Evolutionary conservation across 2,888 invertebrate species (phyloP).

Genomic region (Watsonalla binaria): DNA sequence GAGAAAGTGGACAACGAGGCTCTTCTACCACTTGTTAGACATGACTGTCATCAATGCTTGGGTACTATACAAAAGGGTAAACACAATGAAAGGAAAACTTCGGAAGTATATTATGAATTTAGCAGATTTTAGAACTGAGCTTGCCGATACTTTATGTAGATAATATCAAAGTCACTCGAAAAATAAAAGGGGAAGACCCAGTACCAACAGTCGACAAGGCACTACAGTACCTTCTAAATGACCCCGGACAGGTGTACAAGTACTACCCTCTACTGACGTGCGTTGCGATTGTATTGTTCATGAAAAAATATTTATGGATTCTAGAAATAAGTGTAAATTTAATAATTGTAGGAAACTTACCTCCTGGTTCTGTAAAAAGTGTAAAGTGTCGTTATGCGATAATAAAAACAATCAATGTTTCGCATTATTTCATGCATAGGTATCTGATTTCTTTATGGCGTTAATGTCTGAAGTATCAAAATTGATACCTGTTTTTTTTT

Average conservation of each 20-base stretch:
- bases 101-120: constrained; percentile 30
- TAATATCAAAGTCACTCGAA: constrained; percentile 28
- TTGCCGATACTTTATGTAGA: constrained; percentile 29
- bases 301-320: constrained; percentile 30
- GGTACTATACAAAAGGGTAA: constrained; percentile 34
- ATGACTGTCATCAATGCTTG: constrained; percentile 37
- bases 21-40: constrained; percentile 33
- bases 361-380: constrained; percentile 30
- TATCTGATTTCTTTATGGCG: constrained; percentile 21
- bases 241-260: constrained; percentile 28
- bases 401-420: constrained; percentile 36
- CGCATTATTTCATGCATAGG: constrained; percentile 29
- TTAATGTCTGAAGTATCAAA: constrained; percentile 33
- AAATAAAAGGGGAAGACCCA: constrained; percentile 33
- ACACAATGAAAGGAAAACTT: constrained; percentile 26
- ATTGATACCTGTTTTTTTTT: constrained; percentile 29
- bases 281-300: constrained; percentile 30
- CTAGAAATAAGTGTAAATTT: constrained; percentile 30
- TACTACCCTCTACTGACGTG: constrained; percentile 27
- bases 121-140: constrained; percentile 33
- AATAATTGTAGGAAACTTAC: constrained; percentile 31
- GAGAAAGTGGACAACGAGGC: constrained; percentile 29
- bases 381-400: constrained; percentile 32
- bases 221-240: constrained; percentile 26
- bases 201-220: constrained; percentile 25